A percentile compares a stretch with the other conserved stretches of the same genome.
Evolutionary conservation across 1,140 invertebrate genomes (phyloP).

Genomic region (Carposina sasakii): DNA sequence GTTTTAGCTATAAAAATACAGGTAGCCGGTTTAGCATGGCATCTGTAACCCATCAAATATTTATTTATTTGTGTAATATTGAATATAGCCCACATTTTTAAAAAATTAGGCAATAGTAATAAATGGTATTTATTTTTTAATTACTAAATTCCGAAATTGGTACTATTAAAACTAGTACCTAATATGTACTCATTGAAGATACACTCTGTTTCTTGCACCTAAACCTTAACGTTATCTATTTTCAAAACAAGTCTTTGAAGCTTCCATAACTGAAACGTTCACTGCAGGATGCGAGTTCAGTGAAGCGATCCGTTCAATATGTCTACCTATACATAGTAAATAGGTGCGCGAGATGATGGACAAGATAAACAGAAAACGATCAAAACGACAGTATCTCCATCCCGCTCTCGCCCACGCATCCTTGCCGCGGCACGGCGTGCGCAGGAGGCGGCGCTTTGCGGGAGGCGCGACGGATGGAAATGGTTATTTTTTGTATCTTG

Average conservation of each 20-base stretch:
- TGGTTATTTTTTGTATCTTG: slow-evolving; percentile 67
- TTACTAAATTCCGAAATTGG: too few species aligned
- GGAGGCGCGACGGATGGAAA: slow-evolving; percentile 50
- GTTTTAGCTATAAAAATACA: too few species aligned
- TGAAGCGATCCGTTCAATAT: slow-evolving; percentile 45
- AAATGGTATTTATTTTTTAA: too few species aligned
- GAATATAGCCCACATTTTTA: too few species aligned
- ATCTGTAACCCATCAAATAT: slow-evolving; percentile 38
- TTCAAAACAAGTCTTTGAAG: too few species aligned
- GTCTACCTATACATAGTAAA: slow-evolving; percentile 44
- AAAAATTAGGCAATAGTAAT: too few species aligned
- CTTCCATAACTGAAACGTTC: too few species aligned
- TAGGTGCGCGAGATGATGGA: slow-evolving; percentile 53
- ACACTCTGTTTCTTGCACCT: too few species aligned
- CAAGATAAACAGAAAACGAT: slow-evolving; percentile 59
- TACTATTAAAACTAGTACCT: too few species aligned
- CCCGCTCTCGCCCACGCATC: slow-evolving; percentile 36
- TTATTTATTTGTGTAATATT: slow-evolving; percentile 20
- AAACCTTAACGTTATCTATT: slow-evolving; percentile 19
- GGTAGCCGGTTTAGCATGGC: slow-evolving; percentile 43
- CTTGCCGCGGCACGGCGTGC: slow-evolving; percentile 10
- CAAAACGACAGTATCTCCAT: slow-evolving; percentile 31
- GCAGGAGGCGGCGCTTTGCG: slow-evolving; percentile 45
- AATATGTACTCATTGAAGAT: too few species aligned
- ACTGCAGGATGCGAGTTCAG: slow-evolving; percentile 41